Base-by-base conservation (phyloP, 2,888 invertebrate genomes). In the Hofmannophila pseudospretella region DNA sequence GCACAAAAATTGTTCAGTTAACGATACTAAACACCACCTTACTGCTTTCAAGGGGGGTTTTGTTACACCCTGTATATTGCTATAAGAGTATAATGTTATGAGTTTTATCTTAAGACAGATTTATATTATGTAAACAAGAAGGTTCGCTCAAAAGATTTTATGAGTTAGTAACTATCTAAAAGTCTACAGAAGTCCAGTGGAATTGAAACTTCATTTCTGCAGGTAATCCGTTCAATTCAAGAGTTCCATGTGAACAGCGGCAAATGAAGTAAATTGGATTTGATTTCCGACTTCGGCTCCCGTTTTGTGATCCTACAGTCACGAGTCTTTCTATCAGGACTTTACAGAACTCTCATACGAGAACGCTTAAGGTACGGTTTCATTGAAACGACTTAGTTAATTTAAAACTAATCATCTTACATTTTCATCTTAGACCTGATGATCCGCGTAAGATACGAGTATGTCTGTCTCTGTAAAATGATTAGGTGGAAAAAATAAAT, bases 191-290 rank as follows among this genome's bases (percentile, higher is more conserved):
- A 40, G 26, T 27, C 30, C 46, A 38, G 37, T 36, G 45, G 53
- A 46, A 53, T 45, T 12, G 4, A 11, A 71, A 70, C 68, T 72
- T 67, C 67, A 70, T 69, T 69, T 67, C 61, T 44, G 46, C 55
- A 67, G 55, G 72, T 79, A 80, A 82, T 80, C 73, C 72, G 62
- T 72, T 77, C 77, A 74, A 75, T 76, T 75, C 64, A 66, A 70
- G 62, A 77, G 67, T 73, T 73, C 61, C 65, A 77, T 72, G 73
- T 67, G 75, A 81, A 78, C 78, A 81, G 72, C 65, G 73, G 74
- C 69, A 77, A 85, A 85, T 82, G 77, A 78, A 79, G 67, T 72
- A 75, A 82, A 85, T 82, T 81, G 75, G 67, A 82, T 85, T 81
- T 77, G 72, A 81, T 82, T 76, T 77, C 72, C 74, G 66, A 68